phyloP scores from a whole-genome alignment of 2,113 vertebrate genomes.

The Acrocephalus kingi region DNA sequence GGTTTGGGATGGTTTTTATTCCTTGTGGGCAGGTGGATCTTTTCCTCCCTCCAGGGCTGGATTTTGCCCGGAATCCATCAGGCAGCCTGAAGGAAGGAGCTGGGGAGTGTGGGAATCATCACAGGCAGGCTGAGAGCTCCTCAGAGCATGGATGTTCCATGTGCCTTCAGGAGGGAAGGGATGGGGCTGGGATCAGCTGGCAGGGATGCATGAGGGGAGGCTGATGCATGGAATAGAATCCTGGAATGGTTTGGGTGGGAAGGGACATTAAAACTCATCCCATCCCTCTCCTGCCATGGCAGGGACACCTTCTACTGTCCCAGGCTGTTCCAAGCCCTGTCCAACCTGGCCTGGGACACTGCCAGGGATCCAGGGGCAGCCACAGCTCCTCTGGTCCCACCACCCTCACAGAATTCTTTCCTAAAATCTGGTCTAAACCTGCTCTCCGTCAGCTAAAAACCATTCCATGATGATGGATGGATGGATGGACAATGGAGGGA shows the following conservation, averaged over 20 bases:
- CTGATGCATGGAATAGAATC: neutral
- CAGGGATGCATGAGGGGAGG: neutral
- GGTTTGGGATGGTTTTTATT: neutral
- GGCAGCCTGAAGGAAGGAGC: neutral
- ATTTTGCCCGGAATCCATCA: neutral
- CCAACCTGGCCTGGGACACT: neutral
- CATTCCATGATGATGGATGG: neutral
- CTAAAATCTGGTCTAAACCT: neutral
- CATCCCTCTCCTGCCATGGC: accelerated
- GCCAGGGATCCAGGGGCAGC: neutral
- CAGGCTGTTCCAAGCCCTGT: accelerated
- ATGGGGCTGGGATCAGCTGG: neutral
- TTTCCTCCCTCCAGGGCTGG: neutral
- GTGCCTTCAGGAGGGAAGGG: neutral
- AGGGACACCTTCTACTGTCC: neutral
- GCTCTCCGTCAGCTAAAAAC: neutral
- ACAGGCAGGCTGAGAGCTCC: neutral
- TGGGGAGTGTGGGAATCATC: neutral
- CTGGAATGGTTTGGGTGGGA: neutral
- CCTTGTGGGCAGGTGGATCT: neutral
- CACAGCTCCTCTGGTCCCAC: neutral
- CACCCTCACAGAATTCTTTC: neutral
- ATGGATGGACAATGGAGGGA: too few relatives aligned
- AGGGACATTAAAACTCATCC: neutral
- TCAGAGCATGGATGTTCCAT: neutral